Base-by-base conservation (phyloP, 2,113 vertebrate species). In the Pavo muticus region DNA sequence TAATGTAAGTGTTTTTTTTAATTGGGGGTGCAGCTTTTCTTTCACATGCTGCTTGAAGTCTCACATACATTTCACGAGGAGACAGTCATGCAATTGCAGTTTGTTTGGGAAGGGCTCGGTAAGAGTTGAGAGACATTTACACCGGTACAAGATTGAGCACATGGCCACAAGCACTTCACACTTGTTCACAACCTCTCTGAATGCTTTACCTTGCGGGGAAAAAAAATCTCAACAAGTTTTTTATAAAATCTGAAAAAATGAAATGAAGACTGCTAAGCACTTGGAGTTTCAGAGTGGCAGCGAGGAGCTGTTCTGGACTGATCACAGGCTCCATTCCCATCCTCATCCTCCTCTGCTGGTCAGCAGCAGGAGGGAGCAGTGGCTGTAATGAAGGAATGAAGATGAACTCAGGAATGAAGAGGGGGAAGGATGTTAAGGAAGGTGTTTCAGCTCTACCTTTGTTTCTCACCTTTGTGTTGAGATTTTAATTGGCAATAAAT, bases 81-180 rank as follows among this genome's bases (percentile, higher is more conserved):
- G 29, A 60, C 5, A 30, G 10, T 44, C 5, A 2, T 3, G 2
- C 20, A 84, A 42, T 5, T 6, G 10, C 45, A 54, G 6, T 10
- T 59, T 44, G 1, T n/a, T 54, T 70, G 45, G 60, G 24, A 90
- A 59, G 7, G 37, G 5, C 37, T 71, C 19, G 10, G 17, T 57
- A 78, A 87, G 10, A 78, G 23, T n/a, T 45, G 8, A 0, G 37
- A 74, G 8, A n/a, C 54, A 16, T 20, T 52, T 24, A 68, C 8
- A 52, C 8, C 17, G 20, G 13, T 7, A 52, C 2, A 2, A 82
- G 57, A 78, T 8, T 0, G 0, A 74, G 39, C 19, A 59, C 3
- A 50, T 2, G 2, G 27, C 40, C 27, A 79, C 35, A 90, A 74
- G 42, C 45, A 61, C n/a, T 67, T 74, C 37, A 70, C 35, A 29